Base-by-base conservation (phyloP, 2,888 invertebrate genomes). In the Gnatocerus cornutus region DNA sequence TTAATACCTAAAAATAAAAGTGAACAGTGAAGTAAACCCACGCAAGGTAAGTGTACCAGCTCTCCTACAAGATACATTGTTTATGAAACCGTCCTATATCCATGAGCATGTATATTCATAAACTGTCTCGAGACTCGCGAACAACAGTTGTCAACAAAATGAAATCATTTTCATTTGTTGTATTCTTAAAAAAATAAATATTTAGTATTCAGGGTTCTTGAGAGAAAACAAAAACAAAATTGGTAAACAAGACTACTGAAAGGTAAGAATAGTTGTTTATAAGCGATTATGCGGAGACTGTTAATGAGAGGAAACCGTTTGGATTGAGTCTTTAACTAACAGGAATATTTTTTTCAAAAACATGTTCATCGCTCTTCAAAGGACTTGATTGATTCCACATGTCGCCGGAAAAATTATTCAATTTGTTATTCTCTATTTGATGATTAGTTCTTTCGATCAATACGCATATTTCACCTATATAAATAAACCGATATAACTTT, bases 401-500 rank as follows among this genome's bases (percentile, higher is more conserved):
- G 61, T 61, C 61, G 45, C 33, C 29, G 52, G 52, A 45, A 68
- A 68, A 65, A 56, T 65, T 46, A 56, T 14, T 46, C 55, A 30
- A 65, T 65, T 55, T 56, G 65, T 65, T 64, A 64, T 64, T 53
- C 33, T 53, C 33, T n/a, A 68, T 68, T 53, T 46, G 68, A 55
- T 61, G 68, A 68, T 63, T 63, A 62, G 41, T 68, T 63, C 62
- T 68, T 56, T 56, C 63, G 16, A 43, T 29, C 53, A 27, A 53
- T 53, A 43, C 30, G 43, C 13, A 64, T 64, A 50, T 64, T 65
- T 65, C 48, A 65, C 33, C 29, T 29, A 53, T 12, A 53, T 41
- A 64, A 66, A 67, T 59, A 67, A 67, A 50, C 67, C 46, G 48
- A 46, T 46, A 68, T 68, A 61, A 61, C 46, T 53, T 59, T 62